Evolutionary conservation across 2,888 invertebrate genomes (phyloP), one percentile per base, ranked within the genome.

Genomic region (Panzeria rudis): DNA sequence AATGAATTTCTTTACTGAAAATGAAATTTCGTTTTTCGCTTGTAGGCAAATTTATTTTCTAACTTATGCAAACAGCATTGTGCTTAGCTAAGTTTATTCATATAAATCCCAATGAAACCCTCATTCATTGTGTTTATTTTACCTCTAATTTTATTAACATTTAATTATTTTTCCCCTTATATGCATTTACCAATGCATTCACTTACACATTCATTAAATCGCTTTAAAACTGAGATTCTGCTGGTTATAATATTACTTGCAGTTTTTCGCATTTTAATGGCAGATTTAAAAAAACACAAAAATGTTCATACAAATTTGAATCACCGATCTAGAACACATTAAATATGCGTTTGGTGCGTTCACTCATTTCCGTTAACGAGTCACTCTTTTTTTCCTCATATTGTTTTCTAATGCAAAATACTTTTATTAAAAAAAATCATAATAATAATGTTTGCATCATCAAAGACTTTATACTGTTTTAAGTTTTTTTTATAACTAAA

Each of bases 241-340:
- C 11, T 54, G 38, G 25, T 13, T 6, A 35, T 41, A 54, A 0
- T 35, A 20, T 47, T 15, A 75, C 17, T 13, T 38, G 15, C 62
- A 75, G 32, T 35, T 17, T 35, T 73, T 38, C 32, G 47, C 52
- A 75, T 62, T 59, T 59, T 23, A 52, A 23, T 61, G 35, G 9
- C 29, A 23, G 32, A 8, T 8, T 7, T 13, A 61, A 2, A 25
- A 23, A 0, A 54, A 13, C 23, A 32, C 32, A 13, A 11, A 56
- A 56, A 59, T 44, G 25, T 15, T 29, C 17, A 56, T 15, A 66
- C 3, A 38, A 75, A 76, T 54, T 47, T 59, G 35, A 75, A 54
- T 78, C 68, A 86, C 73, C 81, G 84, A 84, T 84, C 81, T 81
- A 79, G 84, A 86, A 83, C 86, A 17, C 81, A 81, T 82, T 86